Base-by-base conservation (phyloP, 1,140 invertebrate genomes). In the Drosophila neocordata region DNA sequence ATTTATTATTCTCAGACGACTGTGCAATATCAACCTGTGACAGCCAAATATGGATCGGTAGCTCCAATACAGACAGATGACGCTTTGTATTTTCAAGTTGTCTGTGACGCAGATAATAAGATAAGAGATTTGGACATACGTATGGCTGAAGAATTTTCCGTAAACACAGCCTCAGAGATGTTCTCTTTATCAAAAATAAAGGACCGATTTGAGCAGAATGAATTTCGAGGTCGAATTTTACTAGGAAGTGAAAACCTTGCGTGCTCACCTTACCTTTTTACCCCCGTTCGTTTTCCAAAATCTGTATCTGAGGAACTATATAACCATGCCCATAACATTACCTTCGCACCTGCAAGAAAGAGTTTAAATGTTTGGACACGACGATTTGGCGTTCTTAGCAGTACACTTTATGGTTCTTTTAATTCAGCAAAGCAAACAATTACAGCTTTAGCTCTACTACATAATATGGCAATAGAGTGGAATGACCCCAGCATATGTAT, bases 401-500 rank as follows among this genome's bases (percentile, higher is more conserved):
- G 59, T 53, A 77, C 79, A 66, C 56, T 90, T 4, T 48, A 56
- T 0, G 73, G 72, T 6, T 77, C 88, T 15, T 76, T 76, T 55
- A 72, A 59, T 12, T 75, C 72, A 0, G 74, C 67, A 11, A 89
- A 88, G 13, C 83, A 90, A 31, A 76, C 80, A 34, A 89, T 90
- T 18, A 83, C 89, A 0, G 88, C 88, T 3, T 35, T 90, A 12
- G 81, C 84, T 4, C 48, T 90, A 11, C 69, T 90, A 0, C 88
- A 90, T 48, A 90, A 90, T 44, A 90, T 90, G 82, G 88, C 88
- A n/a, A 85, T 90, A 60, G 88, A 90, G 9, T 90, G 83, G 82
- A 73, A 69, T 27, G 88, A 90, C 72, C 63, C 69, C 5, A 77
- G 74, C 24, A 70, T 88, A 35, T 82, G 88, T 84, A 59, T 65